Evolutionary conservation across 2,888 invertebrate genomes (phyloP), one percentile per base, ranked within the genome.

Genomic region (Sphaerophoria rueppellii): DNA sequence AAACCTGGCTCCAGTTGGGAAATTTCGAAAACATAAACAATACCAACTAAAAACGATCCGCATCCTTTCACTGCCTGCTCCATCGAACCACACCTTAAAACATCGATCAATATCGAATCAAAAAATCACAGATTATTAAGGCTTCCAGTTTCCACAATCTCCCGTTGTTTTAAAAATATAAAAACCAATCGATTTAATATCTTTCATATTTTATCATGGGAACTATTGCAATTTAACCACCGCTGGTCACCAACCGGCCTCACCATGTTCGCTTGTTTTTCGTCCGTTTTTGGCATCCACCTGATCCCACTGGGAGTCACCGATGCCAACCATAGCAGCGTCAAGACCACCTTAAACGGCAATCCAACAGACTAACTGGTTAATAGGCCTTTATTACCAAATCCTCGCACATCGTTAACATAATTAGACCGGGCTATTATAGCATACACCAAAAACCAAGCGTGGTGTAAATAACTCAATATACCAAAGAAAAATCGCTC

Each of bases 391-490:
- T 76, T 85, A 85, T 85, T 85, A 85, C 81, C 85, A 76, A 85
- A 85, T 76, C 80, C 81, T 85, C 76, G 76, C 85, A 85, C 85
- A 81, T 85, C 85, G 85, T 85, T 81, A 85, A 65, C 85, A 76
- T 80, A 85, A 85, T 80, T 85, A 81, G 81, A 70, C 82, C 63
- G 35, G 57, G 32, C 55, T 52, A 48, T 73, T 52, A 52, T 57
- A 65, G 69, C 60, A 24, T 24, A 24, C 24, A 63, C 40, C 60
- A 58, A 37, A 52, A 4, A 4, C n/a, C 35, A 32, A 43, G n/a
- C 60, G 4, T 57, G 48, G 48, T 32, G 70, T 69, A 78, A 74
- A 63, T 65, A 46, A 48, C 74, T 69, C 65, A 69, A 65, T 63
- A 55, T 14, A 55, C 63, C 57, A 58, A 35, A 9, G 50, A 61